These are phyloP conservation scores for Orthosia gracilis DNA, from an alignment of 2,888 invertebrate species.

Conservation along the genomic window DNA sequence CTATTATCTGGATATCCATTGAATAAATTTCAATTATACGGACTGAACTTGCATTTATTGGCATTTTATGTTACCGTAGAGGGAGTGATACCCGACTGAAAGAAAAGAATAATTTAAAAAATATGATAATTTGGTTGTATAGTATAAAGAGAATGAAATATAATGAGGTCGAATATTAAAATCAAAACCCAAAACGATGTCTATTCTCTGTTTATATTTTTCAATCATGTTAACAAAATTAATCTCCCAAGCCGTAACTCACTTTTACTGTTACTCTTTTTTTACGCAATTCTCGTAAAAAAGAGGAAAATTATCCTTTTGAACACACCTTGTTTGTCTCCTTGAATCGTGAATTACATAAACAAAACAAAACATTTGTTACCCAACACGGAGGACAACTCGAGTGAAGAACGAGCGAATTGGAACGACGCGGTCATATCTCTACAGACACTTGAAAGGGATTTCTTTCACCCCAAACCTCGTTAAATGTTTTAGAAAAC, in stretches of 20 bases:
- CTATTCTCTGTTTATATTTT: not conserved
- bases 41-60: slow-evolving; percentile 23
- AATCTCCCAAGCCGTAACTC: not conserved
- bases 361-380: slow-evolving; percentile 55
- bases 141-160: not conserved
- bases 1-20: slow-evolving; percentile 24
- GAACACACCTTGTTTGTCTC: not conserved
- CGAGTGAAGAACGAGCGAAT: slow-evolving; percentile 58
- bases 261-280: too few relatives aligned
- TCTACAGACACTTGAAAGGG: slow-evolving; percentile 60
- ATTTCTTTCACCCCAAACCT: slow-evolving; percentile 50
- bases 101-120: not conserved
- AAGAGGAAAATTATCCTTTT: not conserved
- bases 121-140: not conserved
- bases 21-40: slow-evolving; percentile 28
- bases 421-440: slow-evolving; percentile 63
- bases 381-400: slow-evolving; percentile 43
- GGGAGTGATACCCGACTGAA: not conserved
- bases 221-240: not conserved
- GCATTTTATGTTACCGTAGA: not conserved
- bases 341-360: slow-evolving; percentile 24
- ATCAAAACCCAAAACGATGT: not conserved
- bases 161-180: not conserved
- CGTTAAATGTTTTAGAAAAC: slow-evolving; percentile 37
- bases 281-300: too few relatives aligned